phyloP scores from a whole-genome alignment of 2,113 vertebrate species.

The Hypanus sabinus region DNA sequence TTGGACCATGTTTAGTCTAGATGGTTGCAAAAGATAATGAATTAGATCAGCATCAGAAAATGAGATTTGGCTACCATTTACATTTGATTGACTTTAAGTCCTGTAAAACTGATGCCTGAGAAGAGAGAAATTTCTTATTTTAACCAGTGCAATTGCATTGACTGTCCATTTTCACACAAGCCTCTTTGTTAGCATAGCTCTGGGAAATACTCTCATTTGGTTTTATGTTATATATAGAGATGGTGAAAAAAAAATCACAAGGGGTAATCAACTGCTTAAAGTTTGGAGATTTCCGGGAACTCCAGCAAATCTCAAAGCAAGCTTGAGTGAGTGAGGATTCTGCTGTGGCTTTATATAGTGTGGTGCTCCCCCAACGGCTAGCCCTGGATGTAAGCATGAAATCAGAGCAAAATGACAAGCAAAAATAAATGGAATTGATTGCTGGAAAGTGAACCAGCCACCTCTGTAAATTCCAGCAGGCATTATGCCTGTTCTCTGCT shows the following conservation, averaged over 20 bases:
- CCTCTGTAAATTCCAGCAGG: not conserved
- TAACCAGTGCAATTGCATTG: not conserved
- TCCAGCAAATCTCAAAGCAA: not conserved
- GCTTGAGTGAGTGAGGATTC: not conserved
- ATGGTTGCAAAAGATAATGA: conserved; percentile 5
- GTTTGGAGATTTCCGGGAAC: not conserved
- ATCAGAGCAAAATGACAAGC: not conserved
- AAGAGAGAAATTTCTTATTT: not conserved
- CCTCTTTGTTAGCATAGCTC: not conserved
- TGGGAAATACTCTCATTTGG: not conserved
- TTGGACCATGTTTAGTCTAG: not conserved
- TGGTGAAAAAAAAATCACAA: not conserved
- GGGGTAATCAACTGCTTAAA: not conserved
- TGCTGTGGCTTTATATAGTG: not conserved
- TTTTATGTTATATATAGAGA: not conserved
- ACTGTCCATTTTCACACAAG: not conserved
- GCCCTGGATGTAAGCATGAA: not conserved
- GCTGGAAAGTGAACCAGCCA: not conserved
- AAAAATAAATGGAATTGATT: not conserved
- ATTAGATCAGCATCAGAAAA: conserved; percentile 21
- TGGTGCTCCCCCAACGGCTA: too few species aligned
- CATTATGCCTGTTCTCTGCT: not conserved
- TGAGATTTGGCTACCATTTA: not conserved
- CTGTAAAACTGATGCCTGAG: not conserved
- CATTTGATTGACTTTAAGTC: not conserved